Base-by-base conservation (phyloP, 2,888 invertebrate species). In the Micoletzkya japonica region DNA sequence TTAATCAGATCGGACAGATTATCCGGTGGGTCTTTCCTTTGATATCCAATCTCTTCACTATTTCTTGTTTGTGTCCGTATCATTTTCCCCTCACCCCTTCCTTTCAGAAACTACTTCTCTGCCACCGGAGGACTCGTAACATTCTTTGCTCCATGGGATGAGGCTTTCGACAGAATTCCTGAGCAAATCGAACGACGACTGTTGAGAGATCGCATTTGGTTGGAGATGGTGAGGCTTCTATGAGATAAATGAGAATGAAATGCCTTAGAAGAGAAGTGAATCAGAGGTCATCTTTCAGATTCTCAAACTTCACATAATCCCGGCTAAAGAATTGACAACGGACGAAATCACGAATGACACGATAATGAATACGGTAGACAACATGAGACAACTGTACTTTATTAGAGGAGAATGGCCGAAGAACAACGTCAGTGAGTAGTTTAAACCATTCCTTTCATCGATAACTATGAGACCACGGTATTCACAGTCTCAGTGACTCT, bases 341-440 rank as follows among this genome's bases (percentile, higher is more conserved):
- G 85, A 85, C 72, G 83, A 84, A 70, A 85, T 86, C 37, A 82
- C 77, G 14, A 86, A 86, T 72, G 83, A 86, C n/a, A 86, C 86
- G 14, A 80, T 85, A 32, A 83, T 83, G 30, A 79, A 82, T 37
- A 85, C 86, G 28, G 82, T 84, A 7, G 86, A 86, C 73, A 82
- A 86, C 60, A 81, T 81, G 79, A 71, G 81, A 49, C 82, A 84
- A 60, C 73, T 85, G 72, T 85, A 82, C 69, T 85, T 85, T 72
- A 72, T 80, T 3, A 75, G 76, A 66, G 86, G 85, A 63, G 85
- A 85, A 70, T 85, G 85, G 85, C 86, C 85, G 10, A 80, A 81
- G 59, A 86, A 85, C 73, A 86, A 86, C 72, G 81, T 85, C 70
- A 85, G 85, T 85, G 59, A 77, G 80, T 76, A 26, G 17, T 36